Evolutionary conservation across 1,140 invertebrate genomes (phyloP), one percentile per base, ranked within the genome.

Genomic region (Nautilus pompilius): DNA sequence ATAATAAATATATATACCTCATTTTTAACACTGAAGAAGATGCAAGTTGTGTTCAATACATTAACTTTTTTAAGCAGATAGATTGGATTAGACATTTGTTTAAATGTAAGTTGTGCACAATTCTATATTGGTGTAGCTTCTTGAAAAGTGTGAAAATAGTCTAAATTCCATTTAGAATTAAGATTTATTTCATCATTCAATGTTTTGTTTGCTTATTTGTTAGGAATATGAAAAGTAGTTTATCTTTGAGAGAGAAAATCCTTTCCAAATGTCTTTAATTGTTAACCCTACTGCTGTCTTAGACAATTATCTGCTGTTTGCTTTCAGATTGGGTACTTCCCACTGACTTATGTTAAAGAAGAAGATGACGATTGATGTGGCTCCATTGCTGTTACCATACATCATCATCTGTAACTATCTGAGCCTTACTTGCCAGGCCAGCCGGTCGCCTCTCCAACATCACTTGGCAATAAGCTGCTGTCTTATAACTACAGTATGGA

Each of bases 311-410:
- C 55, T 63, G 17, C 62, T 54, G 29, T 59, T 34, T 22, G 67
- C 34, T 73, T 77, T 34, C 76, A 82, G 80, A 65, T 75, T 63
- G 80, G 80, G 29, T 82, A 80, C 62, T 82, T 82, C 60, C 80
- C 80, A 10, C 64, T 76, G 58, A 75, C 78, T 8, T 82, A 82
- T 71, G 80, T 82, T 2, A 66, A 65, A 63, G 80, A 82, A 56
- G 73, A 78, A 17, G 77, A 79, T 5, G 72, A 75, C n/a, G 67
- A 72, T 32, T 67, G 61, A 66, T 53, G 1, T 13, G 24, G 24
- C n/a, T n/a, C n/a, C n/a, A n/a, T n/a, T n/a, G n/a, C n/a, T n/a
- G n/a, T n/a, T 55, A 30, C 26, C 53, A 60, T 33, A 61, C 59
- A 26, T 51, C 59, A 51, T 48, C 54, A 17, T 61, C 59, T 41